A percentile compares a stretch with the other conserved stretches of the same genome.
Evolutionary conservation across 2,797 vertebrate genomes (phyloP).

Genomic region (Scolopax rusticola): DNA sequence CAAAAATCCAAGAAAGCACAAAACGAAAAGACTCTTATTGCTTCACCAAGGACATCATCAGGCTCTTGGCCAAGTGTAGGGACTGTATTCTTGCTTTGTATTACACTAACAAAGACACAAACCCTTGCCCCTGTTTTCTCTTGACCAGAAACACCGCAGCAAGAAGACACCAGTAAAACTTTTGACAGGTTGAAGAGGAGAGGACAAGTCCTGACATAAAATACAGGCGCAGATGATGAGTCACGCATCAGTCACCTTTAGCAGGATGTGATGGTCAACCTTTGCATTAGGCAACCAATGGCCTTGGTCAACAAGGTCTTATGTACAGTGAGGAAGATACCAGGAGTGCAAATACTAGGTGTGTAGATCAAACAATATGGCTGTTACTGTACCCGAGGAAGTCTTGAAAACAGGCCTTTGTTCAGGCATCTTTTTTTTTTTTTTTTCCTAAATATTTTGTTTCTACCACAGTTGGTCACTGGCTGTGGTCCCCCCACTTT

Average conservation of each 20-base stretch:
- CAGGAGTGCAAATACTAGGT: background rate
- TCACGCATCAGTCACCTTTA: background rate
- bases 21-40: background rate
- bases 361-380: background rate
- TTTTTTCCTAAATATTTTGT: background rate
- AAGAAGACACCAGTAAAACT: background rate
- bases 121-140: background rate
- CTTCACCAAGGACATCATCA: background rate
- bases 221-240: background rate
- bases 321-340: background rate
- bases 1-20: background rate
- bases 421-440: background rate
- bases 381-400: background rate
- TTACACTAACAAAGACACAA: background rate
- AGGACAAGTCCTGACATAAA: background rate
- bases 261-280: rapidly evolving
- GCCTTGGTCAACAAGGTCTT: background rate
- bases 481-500: background rate
- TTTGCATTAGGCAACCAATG: no score
- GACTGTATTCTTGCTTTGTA: background rate
- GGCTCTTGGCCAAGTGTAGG: background rate
- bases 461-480: background rate
- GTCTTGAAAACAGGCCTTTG: background rate
- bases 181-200: background rate
- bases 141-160: background rate